phyloP scores from a whole-genome alignment of 2,797 vertebrate genomes.

The Lepilemur septentrionalis region DNA sequence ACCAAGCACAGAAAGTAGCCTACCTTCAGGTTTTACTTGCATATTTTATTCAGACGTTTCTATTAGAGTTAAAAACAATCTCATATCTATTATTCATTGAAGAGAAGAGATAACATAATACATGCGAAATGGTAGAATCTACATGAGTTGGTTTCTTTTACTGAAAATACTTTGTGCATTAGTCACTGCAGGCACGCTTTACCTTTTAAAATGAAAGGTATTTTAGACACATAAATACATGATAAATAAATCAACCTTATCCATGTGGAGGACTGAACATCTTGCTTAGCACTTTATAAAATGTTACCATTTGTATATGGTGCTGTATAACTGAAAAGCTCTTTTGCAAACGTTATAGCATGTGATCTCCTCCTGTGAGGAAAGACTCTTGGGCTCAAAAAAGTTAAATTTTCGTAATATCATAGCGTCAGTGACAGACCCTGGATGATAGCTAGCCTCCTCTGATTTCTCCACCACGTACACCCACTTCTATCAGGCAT shows the following conservation, averaged over 20 bases:
- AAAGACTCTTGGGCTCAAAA: not conserved
- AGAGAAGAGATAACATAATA: slow-evolving; percentile 15
- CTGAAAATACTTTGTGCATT: not conserved
- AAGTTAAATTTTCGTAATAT: not conserved
- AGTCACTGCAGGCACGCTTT: not conserved
- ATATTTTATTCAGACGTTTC: slow-evolving; percentile 67
- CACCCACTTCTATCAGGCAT: not conserved
- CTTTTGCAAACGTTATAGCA: not conserved
- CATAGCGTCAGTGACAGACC: not conserved
- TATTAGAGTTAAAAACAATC: slow-evolving; percentile 63
- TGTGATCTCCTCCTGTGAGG: not conserved
- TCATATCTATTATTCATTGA: slow-evolving; percentile 61
- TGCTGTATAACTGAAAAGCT: not conserved
- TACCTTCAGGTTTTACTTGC: slow-evolving; percentile 59
- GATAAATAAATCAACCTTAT: not conserved
- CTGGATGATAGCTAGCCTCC: too few relatives aligned
- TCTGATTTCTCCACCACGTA: not conserved
- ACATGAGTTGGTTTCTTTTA: not conserved
- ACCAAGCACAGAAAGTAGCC: slow-evolving; percentile 61
- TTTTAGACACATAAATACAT: not conserved
- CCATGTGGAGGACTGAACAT: not conserved
- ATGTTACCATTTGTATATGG: not conserved
- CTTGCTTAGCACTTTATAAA: not conserved
- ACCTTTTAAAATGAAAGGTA: slow-evolving; percentile 35
- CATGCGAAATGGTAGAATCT: not conserved